Conservation (phyloP, 2,113 vertebrate genomes). For the Neolamprologus fasciatus region DNA sequence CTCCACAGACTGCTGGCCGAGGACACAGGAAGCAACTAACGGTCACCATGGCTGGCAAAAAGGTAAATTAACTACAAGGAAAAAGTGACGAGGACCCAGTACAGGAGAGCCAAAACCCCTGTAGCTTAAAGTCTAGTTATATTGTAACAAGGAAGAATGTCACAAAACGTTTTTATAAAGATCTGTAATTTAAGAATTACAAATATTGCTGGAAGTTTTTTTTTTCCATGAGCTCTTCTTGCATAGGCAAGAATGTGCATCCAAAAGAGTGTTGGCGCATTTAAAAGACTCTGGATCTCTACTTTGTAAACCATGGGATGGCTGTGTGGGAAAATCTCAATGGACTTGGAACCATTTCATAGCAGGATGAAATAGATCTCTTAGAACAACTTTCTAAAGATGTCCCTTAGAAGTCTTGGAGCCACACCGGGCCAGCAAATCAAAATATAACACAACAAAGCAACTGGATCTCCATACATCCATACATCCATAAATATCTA, state of each 20-base stretch:
- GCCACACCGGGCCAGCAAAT: not conserved
- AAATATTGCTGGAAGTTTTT: not conserved
- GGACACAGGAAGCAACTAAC: slow-evolving; percentile 85
- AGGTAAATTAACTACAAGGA: slow-evolving; percentile 68
- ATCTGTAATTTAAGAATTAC: not conserved
- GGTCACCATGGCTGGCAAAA: slow-evolving; percentile 88
- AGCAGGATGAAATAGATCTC: not conserved
- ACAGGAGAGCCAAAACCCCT: not conserved
- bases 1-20: slow-evolving; percentile 67
- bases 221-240: not conserved
- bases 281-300: not conserved
- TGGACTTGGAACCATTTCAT: not conserved
- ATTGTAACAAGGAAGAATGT: not conserved
- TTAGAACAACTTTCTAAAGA: not conserved
- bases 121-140: not conserved
- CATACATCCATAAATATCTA: not conserved
- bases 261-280: not conserved
- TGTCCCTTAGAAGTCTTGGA: not conserved
- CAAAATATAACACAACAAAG: not conserved
- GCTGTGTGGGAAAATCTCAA: not conserved
- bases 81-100: not conserved
- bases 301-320: not conserved
- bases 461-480: not conserved
- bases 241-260: not conserved
- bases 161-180: not conserved